A percentile compares a stretch with the other conserved stretches of the same genome.
phyloP scores from a whole-genome alignment of 2,888 invertebrate genomes.

The Mystacides longicornis region DNA sequence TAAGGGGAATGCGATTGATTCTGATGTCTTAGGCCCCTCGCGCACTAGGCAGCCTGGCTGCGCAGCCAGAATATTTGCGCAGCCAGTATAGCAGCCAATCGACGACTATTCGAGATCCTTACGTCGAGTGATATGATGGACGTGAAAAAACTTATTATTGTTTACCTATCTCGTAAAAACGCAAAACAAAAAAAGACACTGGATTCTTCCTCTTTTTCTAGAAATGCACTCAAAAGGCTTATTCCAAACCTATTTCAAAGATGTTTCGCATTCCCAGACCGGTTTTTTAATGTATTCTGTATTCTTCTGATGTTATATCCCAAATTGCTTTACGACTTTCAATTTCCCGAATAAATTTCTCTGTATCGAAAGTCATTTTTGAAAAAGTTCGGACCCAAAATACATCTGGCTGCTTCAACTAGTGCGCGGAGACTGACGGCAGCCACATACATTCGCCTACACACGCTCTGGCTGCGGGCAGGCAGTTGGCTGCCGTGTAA shows the following conservation, averaged over 20 bases:
- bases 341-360: too few species aligned
- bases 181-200: too few species aligned
- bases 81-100: slow-evolving; percentile 28
- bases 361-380: too few species aligned
- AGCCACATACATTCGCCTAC: too few species aligned
- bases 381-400: slow-evolving; percentile 17
- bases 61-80: slow-evolving; percentile 22
- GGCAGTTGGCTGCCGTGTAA: slow-evolving; percentile 10
- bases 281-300: slow-evolving; percentile 29
- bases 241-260: slow-evolving; percentile 24
- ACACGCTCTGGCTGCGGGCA: slow-evolving; percentile 11
- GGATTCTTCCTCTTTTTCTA: slow-evolving; percentile 29
- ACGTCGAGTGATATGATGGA: slow-evolving; percentile 27
- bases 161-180: too few species aligned
- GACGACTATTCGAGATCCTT: slow-evolving; percentile 27
- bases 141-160: not conserved
- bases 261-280: slow-evolving; percentile 28
- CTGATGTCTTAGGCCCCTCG: slow-evolving; percentile 1
- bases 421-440: slow-evolving; percentile 21
- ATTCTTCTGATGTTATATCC: too few species aligned
- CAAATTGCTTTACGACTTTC: too few species aligned
- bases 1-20: too few species aligned
- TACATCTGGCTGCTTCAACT: slow-evolving; percentile 26
- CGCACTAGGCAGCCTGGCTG: slow-evolving; percentile 25
- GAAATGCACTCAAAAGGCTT: slow-evolving; percentile 25